These are phyloP conservation scores for Irena cyanogastra DNA, from an alignment of 2,113 vertebrate genomes.

Conservation along the genomic window DNA sequence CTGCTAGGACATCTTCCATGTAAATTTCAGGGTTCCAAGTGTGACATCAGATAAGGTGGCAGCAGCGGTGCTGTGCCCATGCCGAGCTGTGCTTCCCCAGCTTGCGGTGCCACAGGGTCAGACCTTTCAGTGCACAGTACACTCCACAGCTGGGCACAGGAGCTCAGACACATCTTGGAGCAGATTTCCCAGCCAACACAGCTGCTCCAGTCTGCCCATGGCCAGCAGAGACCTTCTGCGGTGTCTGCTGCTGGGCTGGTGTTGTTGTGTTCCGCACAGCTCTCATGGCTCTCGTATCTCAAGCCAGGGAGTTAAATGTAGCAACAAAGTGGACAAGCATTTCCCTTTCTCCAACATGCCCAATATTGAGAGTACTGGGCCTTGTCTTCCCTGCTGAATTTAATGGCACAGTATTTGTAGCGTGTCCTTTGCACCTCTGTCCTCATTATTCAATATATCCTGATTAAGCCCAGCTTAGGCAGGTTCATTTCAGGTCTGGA, in stretches of 20 bases:
- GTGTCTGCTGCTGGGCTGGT: accelerated
- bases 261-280: background rate
- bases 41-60: background rate
- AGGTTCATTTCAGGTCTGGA: background rate
- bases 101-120: background rate
- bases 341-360: background rate
- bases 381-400: background rate
- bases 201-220: background rate
- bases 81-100: background rate
- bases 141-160: background rate
- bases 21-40: background rate
- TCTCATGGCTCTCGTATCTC: accelerated
- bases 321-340: background rate
- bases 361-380: background rate
- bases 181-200: background rate
- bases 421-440: accelerated
- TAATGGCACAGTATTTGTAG: background rate
- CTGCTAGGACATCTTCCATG: background rate
- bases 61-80: accelerated
- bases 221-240: accelerated
- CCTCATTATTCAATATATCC: accelerated
- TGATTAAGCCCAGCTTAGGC: accelerated
- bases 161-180: background rate
- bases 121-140: background rate
- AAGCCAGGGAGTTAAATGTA: background rate